A percentile compares a stretch with the other conserved stretches of the same genome.
phyloP scores from a whole-genome alignment of 1,140 invertebrate species.

The Drosophila parvula region DNA sequence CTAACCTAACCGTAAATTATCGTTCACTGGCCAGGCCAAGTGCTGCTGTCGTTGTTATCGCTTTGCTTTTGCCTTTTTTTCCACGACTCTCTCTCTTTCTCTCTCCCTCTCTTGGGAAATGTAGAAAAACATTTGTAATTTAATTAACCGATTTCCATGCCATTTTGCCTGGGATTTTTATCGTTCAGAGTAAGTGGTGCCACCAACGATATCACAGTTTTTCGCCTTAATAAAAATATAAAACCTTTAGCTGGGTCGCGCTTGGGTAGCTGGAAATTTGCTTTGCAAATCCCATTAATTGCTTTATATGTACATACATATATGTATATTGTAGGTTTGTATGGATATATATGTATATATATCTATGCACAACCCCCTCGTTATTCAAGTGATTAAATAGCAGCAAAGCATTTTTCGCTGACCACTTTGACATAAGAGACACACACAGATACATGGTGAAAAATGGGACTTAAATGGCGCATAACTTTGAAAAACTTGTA shows the following conservation, averaged over 20 bases:
- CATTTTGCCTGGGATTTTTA: constrained; percentile 22
- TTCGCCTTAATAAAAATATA: constrained; percentile 17
- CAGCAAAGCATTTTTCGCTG: constrained; percentile 19
- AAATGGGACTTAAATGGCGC: constrained; percentile 1
- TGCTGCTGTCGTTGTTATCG: constrained; percentile 36
- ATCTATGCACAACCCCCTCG: constrained; percentile 2
- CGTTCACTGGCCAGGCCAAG: constrained; percentile 23
- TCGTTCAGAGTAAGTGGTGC: constrained; percentile 4
- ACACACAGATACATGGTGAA: constrained; percentile 2
- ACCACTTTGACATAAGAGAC: constrained; percentile 26
- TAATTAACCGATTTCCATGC: constrained; percentile 32
- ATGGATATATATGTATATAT: neutral
- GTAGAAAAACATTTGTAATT: constrained; percentile 42
- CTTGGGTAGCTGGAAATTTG: constrained; percentile 31
- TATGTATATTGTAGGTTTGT: neutral
- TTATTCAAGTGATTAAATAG: constrained; percentile 42
- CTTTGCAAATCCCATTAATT: constrained; percentile 40
- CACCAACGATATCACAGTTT: constrained; percentile 30
- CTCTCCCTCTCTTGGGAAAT: constrained; percentile 1
- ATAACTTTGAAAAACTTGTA: neutral
- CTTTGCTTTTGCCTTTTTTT: constrained; percentile 4
- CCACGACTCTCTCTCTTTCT: neutral
- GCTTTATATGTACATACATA: constrained; percentile 6
- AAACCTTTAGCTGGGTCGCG: constrained; percentile 1
- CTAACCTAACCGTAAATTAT: constrained; percentile 55